Percentiles rank a stretch among this genome's conserved stretches.
Evolutionary conservation across 2,888 invertebrate species (phyloP).

Genomic region (Drosophila meridiana): DNA sequence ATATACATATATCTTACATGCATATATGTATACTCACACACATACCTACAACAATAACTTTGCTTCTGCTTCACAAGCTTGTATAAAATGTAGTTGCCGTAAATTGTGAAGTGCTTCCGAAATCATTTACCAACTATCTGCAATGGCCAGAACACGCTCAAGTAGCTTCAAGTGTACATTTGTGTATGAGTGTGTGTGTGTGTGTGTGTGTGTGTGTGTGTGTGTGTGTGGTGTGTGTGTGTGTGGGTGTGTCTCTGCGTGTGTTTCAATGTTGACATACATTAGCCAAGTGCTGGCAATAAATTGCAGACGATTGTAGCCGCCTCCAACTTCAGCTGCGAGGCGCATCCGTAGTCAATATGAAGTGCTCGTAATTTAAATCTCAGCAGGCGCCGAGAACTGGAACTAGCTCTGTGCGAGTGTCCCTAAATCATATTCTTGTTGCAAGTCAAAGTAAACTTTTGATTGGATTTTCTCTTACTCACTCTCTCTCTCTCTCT

Average conservation of each 20-base stretch:
- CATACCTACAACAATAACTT: not conserved
- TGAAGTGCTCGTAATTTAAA: slow-evolving; percentile 18
- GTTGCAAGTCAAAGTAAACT: slow-evolving; percentile 4
- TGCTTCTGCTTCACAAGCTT: not conserved
- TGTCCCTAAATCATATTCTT: slow-evolving; percentile 40
- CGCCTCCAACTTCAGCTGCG: not conserved
- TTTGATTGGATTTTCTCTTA: not conserved
- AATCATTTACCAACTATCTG: slow-evolving; percentile 7
- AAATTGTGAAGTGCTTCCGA: slow-evolving; percentile 5
- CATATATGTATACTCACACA: not conserved
- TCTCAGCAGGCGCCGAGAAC: slow-evolving; percentile 14
- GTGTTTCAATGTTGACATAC: slow-evolving; percentile 17
- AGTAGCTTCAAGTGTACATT: not conserved
- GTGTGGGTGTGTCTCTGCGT: no score
- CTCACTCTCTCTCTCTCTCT: not conserved
- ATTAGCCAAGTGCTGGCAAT: slow-evolving; percentile 32
- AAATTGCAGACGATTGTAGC: slow-evolving; percentile 21
- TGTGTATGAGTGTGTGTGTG: not conserved
- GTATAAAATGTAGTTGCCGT: not conserved
- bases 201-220: not conserved
- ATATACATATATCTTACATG: no score
- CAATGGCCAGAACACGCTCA: slow-evolving; percentile 1
- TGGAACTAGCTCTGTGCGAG: slow-evolving; percentile 9
- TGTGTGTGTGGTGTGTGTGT: not conserved
- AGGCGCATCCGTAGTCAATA: not conserved